phyloP scores from a whole-genome alignment of 2,888 invertebrate species.

The Nephrotoma flavescens region DNA sequence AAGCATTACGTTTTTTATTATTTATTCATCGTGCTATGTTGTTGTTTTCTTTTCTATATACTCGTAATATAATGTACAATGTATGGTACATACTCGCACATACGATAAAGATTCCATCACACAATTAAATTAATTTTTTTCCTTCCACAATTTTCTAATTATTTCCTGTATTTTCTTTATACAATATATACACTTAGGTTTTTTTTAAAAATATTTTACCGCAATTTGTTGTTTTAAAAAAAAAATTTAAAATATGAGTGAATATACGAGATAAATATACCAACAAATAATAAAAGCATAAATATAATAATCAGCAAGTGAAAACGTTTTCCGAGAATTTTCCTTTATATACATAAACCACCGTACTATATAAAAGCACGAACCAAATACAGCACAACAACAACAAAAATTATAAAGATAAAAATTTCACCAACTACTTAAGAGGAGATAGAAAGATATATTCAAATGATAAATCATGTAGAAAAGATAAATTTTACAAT shows the following conservation, averaged over 20 bases:
- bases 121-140: background rate
- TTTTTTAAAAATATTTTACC: background rate
- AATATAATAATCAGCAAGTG: background rate
- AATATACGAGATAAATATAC: background rate
- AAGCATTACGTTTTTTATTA: background rate
- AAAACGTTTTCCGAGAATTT: background rate
- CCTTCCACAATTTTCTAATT: background rate
- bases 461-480: background rate
- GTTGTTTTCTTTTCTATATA: background rate
- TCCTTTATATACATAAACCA: background rate
- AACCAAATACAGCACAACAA: background rate
- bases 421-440: background rate
- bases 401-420: background rate
- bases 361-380: background rate
- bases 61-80: too few relatives aligned
- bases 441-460: background rate
- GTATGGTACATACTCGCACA: too few relatives aligned
- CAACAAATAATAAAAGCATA: background rate
- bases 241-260: background rate
- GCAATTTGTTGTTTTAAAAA: background rate
- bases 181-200: background rate
- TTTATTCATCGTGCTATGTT: background rate
- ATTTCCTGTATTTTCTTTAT: background rate
- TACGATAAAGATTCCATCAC: background rate
- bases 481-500: background rate